These are phyloP conservation scores for Sterna hirundo DNA, from an alignment of 2,113 vertebrate species.

Conservation along the genomic window DNA sequence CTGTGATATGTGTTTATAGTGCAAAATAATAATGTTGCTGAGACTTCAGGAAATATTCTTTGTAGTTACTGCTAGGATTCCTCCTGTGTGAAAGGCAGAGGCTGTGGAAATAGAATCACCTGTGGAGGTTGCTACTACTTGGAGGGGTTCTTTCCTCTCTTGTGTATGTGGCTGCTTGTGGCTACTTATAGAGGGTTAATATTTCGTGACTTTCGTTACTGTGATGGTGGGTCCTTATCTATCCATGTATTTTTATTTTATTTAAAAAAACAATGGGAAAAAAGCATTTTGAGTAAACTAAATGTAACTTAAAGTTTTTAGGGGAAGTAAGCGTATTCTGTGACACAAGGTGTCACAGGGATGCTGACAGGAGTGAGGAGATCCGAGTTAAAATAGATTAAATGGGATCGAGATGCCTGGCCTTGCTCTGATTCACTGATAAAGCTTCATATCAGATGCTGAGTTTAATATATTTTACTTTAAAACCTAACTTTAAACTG, in stretches of 20 bases:
- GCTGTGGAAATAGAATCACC: neutral
- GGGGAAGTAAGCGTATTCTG: neutral
- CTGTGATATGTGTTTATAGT: neutral
- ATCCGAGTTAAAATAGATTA: neutral
- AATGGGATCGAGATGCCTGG: neutral
- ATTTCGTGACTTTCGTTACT: neutral
- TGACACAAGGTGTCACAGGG: neutral
- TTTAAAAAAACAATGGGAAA: neutral
- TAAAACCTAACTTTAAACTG: neutral
- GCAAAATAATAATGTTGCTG: neutral
- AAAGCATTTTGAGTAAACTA: neutral
- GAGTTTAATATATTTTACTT: neutral
- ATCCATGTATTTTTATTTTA: neutral
- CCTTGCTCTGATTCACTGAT: neutral
- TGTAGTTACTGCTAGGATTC: neutral
- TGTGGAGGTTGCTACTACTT: neutral
- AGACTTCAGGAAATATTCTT: neutral
- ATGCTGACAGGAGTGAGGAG: neutral
- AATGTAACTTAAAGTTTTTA: neutral
- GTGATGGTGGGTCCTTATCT: neutral
- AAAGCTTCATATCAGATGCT: neutral
- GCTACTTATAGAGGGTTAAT: neutral
- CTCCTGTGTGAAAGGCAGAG: neutral
- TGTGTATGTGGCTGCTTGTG: rapidly evolving
- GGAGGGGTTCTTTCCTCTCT: neutral